Evolutionary conservation across 2,113 vertebrate species (phyloP).

Genomic region (Sinocyclocheilus rhinocerous): DNA sequence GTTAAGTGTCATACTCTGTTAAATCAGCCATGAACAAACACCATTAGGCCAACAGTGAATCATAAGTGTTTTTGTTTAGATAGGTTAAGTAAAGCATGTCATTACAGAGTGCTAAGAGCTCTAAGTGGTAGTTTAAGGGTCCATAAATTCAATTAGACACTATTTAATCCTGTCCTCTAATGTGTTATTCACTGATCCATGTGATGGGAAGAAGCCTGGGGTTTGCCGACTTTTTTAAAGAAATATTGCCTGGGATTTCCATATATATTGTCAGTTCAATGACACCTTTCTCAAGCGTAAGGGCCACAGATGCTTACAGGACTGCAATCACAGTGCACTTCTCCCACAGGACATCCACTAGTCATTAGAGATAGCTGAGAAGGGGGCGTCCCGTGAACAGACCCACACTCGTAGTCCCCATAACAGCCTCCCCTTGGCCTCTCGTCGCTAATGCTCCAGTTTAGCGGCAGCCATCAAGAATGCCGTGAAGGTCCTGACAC

Average conservation of each 20-base stretch:
- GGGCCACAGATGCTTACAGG: slow-evolving; percentile 83
- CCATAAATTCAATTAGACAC: slow-evolving; percentile 83
- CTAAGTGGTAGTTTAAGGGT: slow-evolving; percentile 80
- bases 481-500: slow-evolving; percentile 84
- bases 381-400: slow-evolving; percentile 37
- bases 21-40: slow-evolving; percentile 63
- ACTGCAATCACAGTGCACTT: slow-evolving; percentile 75
- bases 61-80: slow-evolving; percentile 77
- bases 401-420: neutral
- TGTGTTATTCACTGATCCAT: slow-evolving; percentile 64
- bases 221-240: slow-evolving; percentile 72
- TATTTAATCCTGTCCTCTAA: slow-evolving; percentile 71
- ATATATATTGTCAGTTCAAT: slow-evolving; percentile 88
- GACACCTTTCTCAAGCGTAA: slow-evolving; percentile 71
- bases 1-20: slow-evolving; percentile 63
- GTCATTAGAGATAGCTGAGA: slow-evolving; percentile 78
- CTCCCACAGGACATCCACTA: slow-evolving; percentile 79
- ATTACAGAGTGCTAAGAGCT: slow-evolving; percentile 71
- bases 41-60: slow-evolving; percentile 72
- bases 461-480: slow-evolving; percentile 82
- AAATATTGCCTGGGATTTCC: slow-evolving; percentile 82
- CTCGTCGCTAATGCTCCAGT: slow-evolving; percentile 80
- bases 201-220: slow-evolving; percentile 58
- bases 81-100: slow-evolving; percentile 79
- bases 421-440: slow-evolving; percentile 69